These are phyloP conservation scores for Channallabes apus DNA, from an alignment of 2,797 vertebrate genomes.

Conservation along the genomic window DNA sequence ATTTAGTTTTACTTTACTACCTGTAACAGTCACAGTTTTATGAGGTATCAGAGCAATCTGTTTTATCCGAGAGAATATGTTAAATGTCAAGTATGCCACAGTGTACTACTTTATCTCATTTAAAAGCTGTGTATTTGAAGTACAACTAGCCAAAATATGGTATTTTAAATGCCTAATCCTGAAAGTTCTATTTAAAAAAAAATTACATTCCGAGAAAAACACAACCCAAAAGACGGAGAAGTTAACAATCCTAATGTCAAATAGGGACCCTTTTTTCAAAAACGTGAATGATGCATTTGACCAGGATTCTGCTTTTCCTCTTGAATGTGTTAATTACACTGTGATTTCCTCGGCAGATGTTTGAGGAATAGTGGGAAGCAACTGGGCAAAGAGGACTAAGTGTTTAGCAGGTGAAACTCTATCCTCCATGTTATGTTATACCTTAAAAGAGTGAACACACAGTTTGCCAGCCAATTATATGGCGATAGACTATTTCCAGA, in stretches of 20 bases:
- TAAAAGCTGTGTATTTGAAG: background rate
- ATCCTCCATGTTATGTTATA: constrained; percentile 48
- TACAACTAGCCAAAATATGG: background rate
- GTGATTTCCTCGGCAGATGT: constrained; percentile 48
- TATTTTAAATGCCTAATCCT: background rate
- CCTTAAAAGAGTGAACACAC: constrained; percentile 25
- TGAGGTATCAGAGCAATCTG: background rate
- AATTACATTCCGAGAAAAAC: background rate
- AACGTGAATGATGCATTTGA: constrained; percentile 50
- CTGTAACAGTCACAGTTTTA: background rate
- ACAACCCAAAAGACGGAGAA: background rate
- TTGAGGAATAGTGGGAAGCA: constrained; percentile 39
- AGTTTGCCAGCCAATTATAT: constrained; percentile 16
- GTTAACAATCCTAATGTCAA: background rate
- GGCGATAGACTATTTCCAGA: constrained; percentile 20
- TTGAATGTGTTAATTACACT: constrained; percentile 51
- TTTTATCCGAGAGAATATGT: background rate
- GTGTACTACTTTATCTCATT: background rate
- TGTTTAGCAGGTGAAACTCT: constrained; percentile 55
- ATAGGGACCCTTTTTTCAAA: background rate
- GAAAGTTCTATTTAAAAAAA: background rate
- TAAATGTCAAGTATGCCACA: background rate
- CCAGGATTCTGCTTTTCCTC: constrained; percentile 34
- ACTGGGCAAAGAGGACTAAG: constrained; percentile 35
- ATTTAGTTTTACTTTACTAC: background rate